Evolutionary conservation across 30 jellyfish, hydroid and myxozoan genomes (phyloP), one percentile per base, ranked within the genome.

Genomic region (Aurelia sp.): DNA sequence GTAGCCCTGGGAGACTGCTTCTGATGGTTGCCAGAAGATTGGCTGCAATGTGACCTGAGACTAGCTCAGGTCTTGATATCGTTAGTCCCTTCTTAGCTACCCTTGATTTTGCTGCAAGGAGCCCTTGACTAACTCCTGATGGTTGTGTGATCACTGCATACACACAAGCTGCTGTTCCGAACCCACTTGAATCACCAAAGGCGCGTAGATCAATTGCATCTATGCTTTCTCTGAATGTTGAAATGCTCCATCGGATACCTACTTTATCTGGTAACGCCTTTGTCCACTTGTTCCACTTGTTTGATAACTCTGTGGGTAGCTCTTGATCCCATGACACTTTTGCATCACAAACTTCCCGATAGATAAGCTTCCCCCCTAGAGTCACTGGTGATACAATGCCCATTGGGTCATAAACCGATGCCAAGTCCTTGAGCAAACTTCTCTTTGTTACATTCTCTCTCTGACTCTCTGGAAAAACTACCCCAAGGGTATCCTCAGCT

Each of bases 351-450:
- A 55, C 68, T 10, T 62, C 86, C 30, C 96, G 78, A 67, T 15
- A 83, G 4, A 83, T 70, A 18, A 68, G 47, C 48, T 83, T 83
- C 15, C 92, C 92, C 92, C 92, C 59, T 1, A 85, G 94, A 9
- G 85, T 33, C 33, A 81, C 76, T 17, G 96, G 95, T 31, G 96
- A 74, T 58, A 63, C 91, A 22, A 84, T 30, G 13, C 95, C 96
- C 51, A 83, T 55, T 16, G 90, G 89, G 33, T 89, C 93, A 48
- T 52, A 88, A 77, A 89, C 21, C 27, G 90, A 81, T 13, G 97
- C 92, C 48, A 74, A 24, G 61, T 27, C 0, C 47, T 76, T 63
- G 64, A 90, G 75, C 41, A 90, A 15, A 13, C 88, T 80, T 74
- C 95, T 82, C 81, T 90, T 81, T 63, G 86, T 90, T 31, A 18